phyloP scores from a whole-genome alignment of 2,888 invertebrate genomes.

The Halictus ligatus region DNA sequence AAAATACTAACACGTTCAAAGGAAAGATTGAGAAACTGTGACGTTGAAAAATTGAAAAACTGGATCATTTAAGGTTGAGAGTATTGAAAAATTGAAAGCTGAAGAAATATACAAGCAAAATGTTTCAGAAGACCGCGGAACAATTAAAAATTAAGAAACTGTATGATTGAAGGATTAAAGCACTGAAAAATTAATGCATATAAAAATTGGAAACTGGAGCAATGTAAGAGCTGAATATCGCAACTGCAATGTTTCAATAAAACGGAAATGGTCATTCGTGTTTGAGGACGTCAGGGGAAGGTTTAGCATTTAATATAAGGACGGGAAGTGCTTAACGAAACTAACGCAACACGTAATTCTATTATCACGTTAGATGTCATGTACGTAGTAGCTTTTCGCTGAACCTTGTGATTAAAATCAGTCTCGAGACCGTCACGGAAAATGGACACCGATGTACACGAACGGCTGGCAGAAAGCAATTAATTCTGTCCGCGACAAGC shows the following conservation, averaged over 20 bases:
- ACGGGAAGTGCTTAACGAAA: background rate
- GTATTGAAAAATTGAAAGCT: too few relatives aligned
- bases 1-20: background rate
- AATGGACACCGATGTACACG: slow-evolving; percentile 29
- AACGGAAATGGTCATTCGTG: background rate
- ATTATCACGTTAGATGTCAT: slow-evolving; percentile 32
- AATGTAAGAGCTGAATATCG: too few relatives aligned
- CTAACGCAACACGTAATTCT: background rate
- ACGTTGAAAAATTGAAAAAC: background rate
- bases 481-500: slow-evolving; percentile 38
- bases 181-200: too few relatives aligned
- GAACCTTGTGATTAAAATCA: background rate
- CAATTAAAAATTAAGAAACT: too few relatives aligned
- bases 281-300: background rate
- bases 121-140: too few relatives aligned
- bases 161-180: too few relatives aligned
- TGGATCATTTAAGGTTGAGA: too few relatives aligned
- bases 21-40: background rate
- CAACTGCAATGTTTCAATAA: background rate
- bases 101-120: too few relatives aligned
- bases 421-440: slow-evolving; percentile 2
- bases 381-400: slow-evolving; percentile 18
- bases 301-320: background rate
- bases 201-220: too few relatives aligned
- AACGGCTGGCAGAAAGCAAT: slow-evolving; percentile 26